Base-by-base conservation (phyloP, 2,888 invertebrate genomes). In the Linyphia triangularis region DNA sequence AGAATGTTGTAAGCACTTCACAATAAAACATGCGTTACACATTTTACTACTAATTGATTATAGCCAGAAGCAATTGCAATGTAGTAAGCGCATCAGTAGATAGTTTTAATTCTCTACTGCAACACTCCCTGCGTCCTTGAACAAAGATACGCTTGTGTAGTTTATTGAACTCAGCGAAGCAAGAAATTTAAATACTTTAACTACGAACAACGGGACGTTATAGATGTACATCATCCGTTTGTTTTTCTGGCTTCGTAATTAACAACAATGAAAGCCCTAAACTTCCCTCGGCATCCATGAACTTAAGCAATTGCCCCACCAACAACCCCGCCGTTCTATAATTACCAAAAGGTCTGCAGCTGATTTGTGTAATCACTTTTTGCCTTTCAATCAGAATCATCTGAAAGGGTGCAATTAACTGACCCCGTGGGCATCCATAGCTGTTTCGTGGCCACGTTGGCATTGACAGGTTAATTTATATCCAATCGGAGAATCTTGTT, bases 381-480 rank as follows among this genome's bases (percentile, higher is more conserved):
- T 22, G 28, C 43, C 70, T 26, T 70, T 70, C 70, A 70, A 70
- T 70, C 70, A 70, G 6, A 24, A 37, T 43, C 33, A 28, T 51
- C 70, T 7, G 9, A 13, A 70, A 40, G 43, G 28, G 26, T 26
- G 24, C 10, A 70, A 70, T 70, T 43, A 33, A 13, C 3, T 33
- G 33, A 67, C 67, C 33, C 26, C 26, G 16, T 40, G 70, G 43
- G 70, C 5, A 43, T 24, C 13, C 37, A 37, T 22, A 33, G 22
- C 51, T 13, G 51, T 37, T 19, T 70, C 40, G 13, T 16, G 51
- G 40, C 16, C 28, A 51, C 16, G 5, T 43, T 24, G n/a, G 22
- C 69, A 43, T n/a, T 70, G 70, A 70, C 70, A 43, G 26, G 70
- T 43, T 70, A 70, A 70, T 70, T 40, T 43, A 43, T 28, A 22